A percentile compares a stretch with the other conserved stretches of the same genome.
These are phyloP conservation scores for Caenorhabditis brenneri DNA, from an alignment of 1,140 invertebrate genomes.

Conservation along the genomic window DNA sequence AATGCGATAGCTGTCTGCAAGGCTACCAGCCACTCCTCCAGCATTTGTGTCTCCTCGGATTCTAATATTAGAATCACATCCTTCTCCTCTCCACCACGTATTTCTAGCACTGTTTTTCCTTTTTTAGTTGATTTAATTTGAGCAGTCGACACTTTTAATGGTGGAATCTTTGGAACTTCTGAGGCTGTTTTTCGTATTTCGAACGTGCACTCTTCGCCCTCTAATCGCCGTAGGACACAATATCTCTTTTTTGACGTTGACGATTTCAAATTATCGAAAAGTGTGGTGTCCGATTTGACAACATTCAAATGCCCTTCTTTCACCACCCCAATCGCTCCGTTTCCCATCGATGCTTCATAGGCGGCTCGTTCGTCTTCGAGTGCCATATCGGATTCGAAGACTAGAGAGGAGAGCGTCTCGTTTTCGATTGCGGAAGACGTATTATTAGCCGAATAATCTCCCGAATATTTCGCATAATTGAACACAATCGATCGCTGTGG, in stretches of 20 bases:
- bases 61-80: not conserved
- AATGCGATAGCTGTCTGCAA: slow-evolving; percentile 35
- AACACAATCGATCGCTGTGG: slow-evolving; percentile 44
- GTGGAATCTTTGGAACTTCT: not conserved
- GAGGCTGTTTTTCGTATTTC: slow-evolving; percentile 32
- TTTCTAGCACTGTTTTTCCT: slow-evolving; percentile 54
- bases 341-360: not conserved
- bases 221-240: slow-evolving; percentile 25
- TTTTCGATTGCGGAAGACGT: slow-evolving; percentile 13
- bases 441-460: slow-evolving; percentile 47
- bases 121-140: slow-evolving; percentile 53
- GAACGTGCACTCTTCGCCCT: slow-evolving; percentile 35
- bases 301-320: slow-evolving; percentile 47
- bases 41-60: slow-evolving; percentile 9
- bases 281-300: slow-evolving; percentile 17
- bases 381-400: slow-evolving; percentile 52
- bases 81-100: not conserved
- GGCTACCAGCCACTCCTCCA: slow-evolving; percentile 33
- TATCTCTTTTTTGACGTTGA: slow-evolving; percentile 35
- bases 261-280: slow-evolving; percentile 45
- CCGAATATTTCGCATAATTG: slow-evolving; percentile 53
- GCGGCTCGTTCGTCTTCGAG: slow-evolving; percentile 39
- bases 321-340: not conserved
- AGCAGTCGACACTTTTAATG: slow-evolving; percentile 34
- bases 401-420: slow-evolving; percentile 42